Percentiles rank a stretch among this genome's conserved stretches.
Evolutionary conservation across 2,797 vertebrate species (phyloP).

Genomic region (Urosaurus nigricauda): DNA sequence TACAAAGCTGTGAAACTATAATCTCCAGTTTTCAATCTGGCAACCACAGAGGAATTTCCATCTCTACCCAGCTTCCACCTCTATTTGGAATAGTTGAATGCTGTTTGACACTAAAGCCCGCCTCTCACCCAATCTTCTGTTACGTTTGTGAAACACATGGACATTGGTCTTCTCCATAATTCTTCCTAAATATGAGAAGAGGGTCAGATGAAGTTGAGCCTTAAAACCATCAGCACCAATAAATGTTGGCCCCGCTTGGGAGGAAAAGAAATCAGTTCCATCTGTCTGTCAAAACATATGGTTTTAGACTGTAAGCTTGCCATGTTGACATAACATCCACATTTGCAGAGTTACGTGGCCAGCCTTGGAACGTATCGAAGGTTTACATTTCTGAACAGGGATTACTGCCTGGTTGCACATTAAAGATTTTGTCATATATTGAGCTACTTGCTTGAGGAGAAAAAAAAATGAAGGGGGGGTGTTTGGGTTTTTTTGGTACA

Average conservation of each 20-base stretch:
- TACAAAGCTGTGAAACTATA: no score
- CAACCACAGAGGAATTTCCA: no score
- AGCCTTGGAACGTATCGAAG: slow-evolving; percentile 53
- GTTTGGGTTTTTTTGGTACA: slow-evolving; percentile 9
- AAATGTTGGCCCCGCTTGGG: slow-evolving; percentile 53
- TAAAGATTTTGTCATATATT: slow-evolving; percentile 40
- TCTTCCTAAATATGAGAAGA: slow-evolving; percentile 60
- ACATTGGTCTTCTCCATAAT: slow-evolving; percentile 65
- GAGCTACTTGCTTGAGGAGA: background rate
- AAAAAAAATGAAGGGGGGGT: slow-evolving; percentile 20
- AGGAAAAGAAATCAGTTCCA: slow-evolving; percentile 61
- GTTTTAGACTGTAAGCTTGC: slow-evolving; percentile 61
- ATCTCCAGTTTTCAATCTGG: no score
- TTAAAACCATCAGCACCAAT: slow-evolving; percentile 67
- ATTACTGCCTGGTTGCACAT: slow-evolving; percentile 52
- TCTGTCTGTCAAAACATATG: slow-evolving; percentile 64
- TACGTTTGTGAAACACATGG: slow-evolving; percentile 62
- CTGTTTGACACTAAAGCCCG: no score
- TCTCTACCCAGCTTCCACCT: no score
- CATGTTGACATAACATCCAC: slow-evolving; percentile 74
- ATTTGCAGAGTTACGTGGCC: slow-evolving; percentile 66
- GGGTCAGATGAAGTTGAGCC: slow-evolving; percentile 62
- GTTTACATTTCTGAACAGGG: slow-evolving; percentile 67
- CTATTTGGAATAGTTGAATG: background rate
- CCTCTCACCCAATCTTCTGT: slow-evolving; percentile 9